Conservation (phyloP, 2,113 vertebrate species). For the Mirounga angustirostris region DNA sequence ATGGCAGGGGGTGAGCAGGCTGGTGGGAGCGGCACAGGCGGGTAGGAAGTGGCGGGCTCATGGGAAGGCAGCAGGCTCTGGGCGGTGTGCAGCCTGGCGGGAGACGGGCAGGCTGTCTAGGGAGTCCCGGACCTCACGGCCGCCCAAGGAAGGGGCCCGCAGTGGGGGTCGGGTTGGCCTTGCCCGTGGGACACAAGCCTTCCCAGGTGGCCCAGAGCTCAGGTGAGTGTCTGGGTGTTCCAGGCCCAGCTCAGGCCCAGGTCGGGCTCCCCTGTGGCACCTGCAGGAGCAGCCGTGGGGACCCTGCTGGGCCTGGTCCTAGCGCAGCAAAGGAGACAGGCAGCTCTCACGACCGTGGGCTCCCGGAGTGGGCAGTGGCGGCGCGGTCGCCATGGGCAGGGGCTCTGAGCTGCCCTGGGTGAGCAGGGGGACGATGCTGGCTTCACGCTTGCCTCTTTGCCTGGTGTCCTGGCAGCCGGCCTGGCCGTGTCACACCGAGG, state of each 20-base stretch:
- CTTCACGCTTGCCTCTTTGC: neutral
- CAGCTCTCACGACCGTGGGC: rapidly evolving
- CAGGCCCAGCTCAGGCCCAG: neutral
- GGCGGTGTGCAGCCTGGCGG: neutral
- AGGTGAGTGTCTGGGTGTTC: neutral
- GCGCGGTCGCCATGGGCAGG: rapidly evolving
- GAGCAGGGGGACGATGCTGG: neutral
- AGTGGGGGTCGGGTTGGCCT: neutral
- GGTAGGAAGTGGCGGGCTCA: neutral
- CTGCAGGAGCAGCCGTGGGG: neutral
- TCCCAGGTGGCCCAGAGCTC: neutral
- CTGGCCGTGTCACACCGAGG: neutral
- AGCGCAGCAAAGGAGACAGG: neutral
- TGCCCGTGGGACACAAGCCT: neutral
- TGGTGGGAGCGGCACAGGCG: too few relatives aligned
- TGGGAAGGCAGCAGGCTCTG: neutral
- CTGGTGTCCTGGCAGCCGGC: rapidly evolving
- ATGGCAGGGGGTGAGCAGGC: neutral
- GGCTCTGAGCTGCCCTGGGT: neutral
- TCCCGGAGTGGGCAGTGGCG: rapidly evolving
- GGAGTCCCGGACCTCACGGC: neutral
- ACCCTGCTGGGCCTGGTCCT: neutral
- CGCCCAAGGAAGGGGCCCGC: neutral
- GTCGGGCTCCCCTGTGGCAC: neutral
- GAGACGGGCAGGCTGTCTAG: neutral